Conservation (phyloP, 2,888 invertebrate genomes). For the Digitonthophagus gazella region DNA sequence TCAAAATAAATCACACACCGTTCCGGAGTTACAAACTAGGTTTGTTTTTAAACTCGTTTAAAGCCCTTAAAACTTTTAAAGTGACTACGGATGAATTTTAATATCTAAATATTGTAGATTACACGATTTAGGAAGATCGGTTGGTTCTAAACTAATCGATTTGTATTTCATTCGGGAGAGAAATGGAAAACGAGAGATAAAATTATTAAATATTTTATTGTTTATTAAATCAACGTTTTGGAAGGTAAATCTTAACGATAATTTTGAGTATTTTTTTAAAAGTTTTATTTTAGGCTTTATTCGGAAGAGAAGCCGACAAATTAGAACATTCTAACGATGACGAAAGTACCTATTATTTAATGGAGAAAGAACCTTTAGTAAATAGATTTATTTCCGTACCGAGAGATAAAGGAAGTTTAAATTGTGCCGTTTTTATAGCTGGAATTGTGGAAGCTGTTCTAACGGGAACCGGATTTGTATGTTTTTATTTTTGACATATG, state of each 20-base stretch:
- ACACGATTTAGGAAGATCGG: conserved; percentile 91
- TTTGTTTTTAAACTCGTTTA: conserved; percentile 44
- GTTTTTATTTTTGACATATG: conserved; percentile 48
- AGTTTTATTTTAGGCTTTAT: conserved; percentile 68
- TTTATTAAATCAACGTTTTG: conserved; percentile 96
- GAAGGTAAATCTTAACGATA: conserved; percentile 67
- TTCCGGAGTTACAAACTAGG: conserved; percentile 94
- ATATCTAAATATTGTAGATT: conserved; percentile 70
- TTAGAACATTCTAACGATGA: conserved; percentile 98
- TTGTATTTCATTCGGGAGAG: conserved; percentile 91
- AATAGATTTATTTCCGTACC: conserved; percentile 97
- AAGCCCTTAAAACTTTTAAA: too few relatives aligned
- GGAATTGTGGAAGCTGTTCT: conserved; percentile 97
- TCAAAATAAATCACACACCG: conserved; percentile 92
- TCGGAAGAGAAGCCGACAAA: conserved; percentile 98
- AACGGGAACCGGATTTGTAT: conserved; percentile 93
- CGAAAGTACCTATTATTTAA: conserved; percentile 95
- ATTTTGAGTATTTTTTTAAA: background rate
- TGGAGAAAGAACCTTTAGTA: conserved; percentile 94
- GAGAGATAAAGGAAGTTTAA: conserved; percentile 94
- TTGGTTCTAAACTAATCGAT: conserved; percentile 91
- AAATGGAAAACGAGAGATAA: conserved; percentile 91
- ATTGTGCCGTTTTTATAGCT: conserved; percentile 97
- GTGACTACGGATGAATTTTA: too few relatives aligned
- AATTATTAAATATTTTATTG: conserved; percentile 88